phyloP scores from a whole-genome alignment of 2,797 vertebrate genomes.

The Falco novaeseelandiae region DNA sequence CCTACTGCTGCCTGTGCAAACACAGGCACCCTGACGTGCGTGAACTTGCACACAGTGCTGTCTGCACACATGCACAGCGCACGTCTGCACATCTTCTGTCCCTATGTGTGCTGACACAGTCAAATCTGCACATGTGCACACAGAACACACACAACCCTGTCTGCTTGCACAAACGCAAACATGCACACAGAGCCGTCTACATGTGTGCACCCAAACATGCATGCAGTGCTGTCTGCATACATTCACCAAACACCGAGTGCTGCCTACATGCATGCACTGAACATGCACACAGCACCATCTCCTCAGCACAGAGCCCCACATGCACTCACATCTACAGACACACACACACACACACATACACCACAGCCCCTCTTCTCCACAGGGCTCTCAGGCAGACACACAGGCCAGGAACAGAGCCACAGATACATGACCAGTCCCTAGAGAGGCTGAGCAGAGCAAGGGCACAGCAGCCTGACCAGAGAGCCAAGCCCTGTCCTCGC shows the following conservation, averaged over 20 bases:
- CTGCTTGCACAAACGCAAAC: not conserved
- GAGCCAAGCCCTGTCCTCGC: not conserved
- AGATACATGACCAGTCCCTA: not conserved
- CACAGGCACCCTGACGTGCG: fast-evolving
- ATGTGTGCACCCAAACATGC: not conserved
- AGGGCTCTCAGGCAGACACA: not conserved
- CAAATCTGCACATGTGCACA: fast-evolving
- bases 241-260: not conserved
- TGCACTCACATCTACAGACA: fast-evolving
- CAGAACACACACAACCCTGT: not conserved
- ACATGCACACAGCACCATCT: not conserved
- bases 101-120: fast-evolving
- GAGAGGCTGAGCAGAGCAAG: not conserved
- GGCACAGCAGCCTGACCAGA: not conserved
- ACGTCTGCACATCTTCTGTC: fast-evolving
- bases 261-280: not conserved
- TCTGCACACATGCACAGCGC: no score
- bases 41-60: fast-evolving
- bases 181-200: not conserved
- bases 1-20: not conserved
- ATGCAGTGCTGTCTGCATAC: not conserved
- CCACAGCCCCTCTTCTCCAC: not conserved
- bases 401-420: not conserved
- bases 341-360: fast-evolving
- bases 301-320: not conserved